Evolutionary conservation across 2,888 invertebrate species (phyloP).

Genomic region (Polydesmus complanatus): DNA sequence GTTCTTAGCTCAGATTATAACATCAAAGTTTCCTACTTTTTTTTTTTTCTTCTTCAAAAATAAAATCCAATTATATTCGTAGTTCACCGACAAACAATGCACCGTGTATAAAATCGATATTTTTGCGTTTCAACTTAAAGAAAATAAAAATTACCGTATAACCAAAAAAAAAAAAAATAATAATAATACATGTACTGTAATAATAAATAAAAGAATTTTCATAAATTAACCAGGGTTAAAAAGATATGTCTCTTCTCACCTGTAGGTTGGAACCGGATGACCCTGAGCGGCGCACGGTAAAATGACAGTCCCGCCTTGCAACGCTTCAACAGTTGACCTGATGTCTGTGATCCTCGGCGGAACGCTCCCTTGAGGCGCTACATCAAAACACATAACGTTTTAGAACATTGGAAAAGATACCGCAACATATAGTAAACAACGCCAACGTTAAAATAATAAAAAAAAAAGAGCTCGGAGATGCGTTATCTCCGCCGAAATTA

Average conservation of each 20-base stretch:
- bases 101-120: no score
- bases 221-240: no score
- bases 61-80: no score
- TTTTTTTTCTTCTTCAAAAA: no score
- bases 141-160: not conserved
- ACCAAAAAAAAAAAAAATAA: not conserved
- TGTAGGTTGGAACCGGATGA: constrained; percentile 17
- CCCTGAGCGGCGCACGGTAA: constrained; percentile 18
- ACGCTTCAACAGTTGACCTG: constrained; percentile 11
- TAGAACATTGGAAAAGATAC: no score
- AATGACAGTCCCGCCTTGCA: constrained; percentile 12
- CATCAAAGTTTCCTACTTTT: no score
- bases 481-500: no score
- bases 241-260: constrained; percentile 1
- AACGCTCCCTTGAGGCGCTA: constrained; percentile 19
- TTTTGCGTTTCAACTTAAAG: not conserved
- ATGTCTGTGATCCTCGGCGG: constrained; percentile 17
- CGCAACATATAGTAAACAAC: no score
- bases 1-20: no score
- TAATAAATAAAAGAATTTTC: not conserved
- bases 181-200: not conserved
- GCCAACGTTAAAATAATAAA: no score
- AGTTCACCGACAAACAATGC: no score
- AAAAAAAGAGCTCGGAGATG: no score
- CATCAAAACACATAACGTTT: constrained; percentile 5